Conservation (phyloP, 1,140 invertebrate species). For the Papilio xuthus region DNA sequence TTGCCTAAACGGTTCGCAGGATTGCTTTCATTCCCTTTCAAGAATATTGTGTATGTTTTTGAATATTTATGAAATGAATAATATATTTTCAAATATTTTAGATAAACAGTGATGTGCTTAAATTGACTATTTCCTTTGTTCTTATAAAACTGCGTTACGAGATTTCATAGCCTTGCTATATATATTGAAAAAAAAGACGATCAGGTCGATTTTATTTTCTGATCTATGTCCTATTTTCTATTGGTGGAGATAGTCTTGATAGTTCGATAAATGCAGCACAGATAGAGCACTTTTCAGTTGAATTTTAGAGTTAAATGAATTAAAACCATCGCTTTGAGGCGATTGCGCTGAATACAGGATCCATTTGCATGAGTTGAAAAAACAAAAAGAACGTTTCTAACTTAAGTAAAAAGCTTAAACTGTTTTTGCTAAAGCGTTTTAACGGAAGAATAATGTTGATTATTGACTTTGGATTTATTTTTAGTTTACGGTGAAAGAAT, state of each 20-base stretch:
- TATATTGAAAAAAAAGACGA: no score
- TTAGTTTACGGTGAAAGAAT: no score
- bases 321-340: constrained; percentile 29
- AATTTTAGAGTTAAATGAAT: constrained; percentile 29
- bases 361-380: constrained; percentile 8
- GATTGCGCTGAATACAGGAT: constrained; percentile 13
- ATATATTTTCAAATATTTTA: not conserved
- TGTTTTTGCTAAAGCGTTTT: not conserved
- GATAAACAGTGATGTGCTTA: not conserved
- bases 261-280: not conserved
- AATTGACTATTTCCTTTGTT: not conserved
- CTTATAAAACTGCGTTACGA: not conserved
- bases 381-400: not conserved
- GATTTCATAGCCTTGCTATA: not conserved
- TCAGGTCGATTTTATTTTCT: no score
- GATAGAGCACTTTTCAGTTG: constrained; percentile 16
- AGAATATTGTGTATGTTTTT: constrained; percentile 4
- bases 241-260: not conserved
- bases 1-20: constrained; percentile 23
- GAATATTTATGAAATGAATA: no score
- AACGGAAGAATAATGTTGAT: not conserved
- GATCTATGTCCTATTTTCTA: not conserved
- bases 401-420: not conserved
- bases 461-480: not conserved
- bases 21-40: constrained; percentile 3